phyloP scores from a whole-genome alignment of 2,888 invertebrate genomes.

The Nezara viridula region DNA sequence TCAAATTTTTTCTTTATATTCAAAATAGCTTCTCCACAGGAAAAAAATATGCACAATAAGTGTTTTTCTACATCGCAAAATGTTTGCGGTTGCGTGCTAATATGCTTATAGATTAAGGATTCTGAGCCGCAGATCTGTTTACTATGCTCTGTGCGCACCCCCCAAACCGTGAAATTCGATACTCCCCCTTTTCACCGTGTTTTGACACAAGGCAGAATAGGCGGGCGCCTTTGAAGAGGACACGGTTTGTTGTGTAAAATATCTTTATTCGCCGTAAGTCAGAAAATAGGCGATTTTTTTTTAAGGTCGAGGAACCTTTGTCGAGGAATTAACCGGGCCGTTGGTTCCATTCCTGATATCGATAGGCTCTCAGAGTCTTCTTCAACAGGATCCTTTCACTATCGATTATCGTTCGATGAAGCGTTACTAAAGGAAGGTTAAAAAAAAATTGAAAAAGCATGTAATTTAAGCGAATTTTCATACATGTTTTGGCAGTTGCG shows the following conservation, averaged over 20 bases:
- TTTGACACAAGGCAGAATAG: conserved; percentile 2
- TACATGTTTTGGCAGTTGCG: neutral
- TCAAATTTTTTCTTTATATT: neutral
- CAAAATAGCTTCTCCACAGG: neutral
- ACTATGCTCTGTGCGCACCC: neutral
- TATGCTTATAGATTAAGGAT: neutral
- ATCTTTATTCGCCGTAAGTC: neutral
- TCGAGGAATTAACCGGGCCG: neutral
- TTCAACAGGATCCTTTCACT: neutral
- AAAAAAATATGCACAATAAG: neutral
- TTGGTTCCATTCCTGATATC: neutral
- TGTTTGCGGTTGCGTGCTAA: conserved; percentile 27
- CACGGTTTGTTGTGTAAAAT: neutral
- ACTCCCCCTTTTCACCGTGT: neutral
- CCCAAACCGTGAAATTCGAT: conserved; percentile 14
- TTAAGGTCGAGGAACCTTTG: neutral
- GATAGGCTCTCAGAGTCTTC: neutral
- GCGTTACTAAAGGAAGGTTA: neutral
- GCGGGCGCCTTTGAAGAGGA: neutral
- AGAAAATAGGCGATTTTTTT: conserved; percentile 4
- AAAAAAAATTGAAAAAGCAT: neutral
- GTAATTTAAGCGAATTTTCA: neutral
- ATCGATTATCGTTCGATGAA: conserved; percentile 4
- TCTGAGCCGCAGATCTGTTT: neutral
- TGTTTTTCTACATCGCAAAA: neutral